Conservation (phyloP, 2,797 vertebrate species). For the Jordanella pulchra region DNA sequence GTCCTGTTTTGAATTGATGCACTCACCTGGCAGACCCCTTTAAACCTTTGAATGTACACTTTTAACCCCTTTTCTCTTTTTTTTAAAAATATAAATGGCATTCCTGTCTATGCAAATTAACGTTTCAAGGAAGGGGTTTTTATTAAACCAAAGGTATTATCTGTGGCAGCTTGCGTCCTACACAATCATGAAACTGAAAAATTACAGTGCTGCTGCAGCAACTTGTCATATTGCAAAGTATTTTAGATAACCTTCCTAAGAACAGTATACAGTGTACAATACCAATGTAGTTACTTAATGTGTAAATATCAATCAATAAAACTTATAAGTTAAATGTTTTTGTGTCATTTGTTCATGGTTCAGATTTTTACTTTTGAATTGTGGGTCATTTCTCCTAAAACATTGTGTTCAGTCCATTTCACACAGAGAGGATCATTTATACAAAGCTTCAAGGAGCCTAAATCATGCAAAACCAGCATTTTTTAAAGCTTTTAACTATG, state of each 20-base stretch:
- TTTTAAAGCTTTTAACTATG: too few species aligned
- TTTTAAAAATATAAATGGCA: constrained; percentile 23
- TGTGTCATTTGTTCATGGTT: constrained; percentile 3
- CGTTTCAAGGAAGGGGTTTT: constrained; percentile 54
- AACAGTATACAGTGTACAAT: constrained; percentile 66
- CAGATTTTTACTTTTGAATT: not conserved
- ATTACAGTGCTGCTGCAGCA: constrained; percentile 63
- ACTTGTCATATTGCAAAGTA: constrained; percentile 72
- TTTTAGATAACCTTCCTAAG: constrained; percentile 65
- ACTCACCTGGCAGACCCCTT: constrained; percentile 36
- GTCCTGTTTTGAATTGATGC: constrained; percentile 39
- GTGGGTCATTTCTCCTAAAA: not conserved
- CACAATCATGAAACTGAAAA: constrained; percentile 75
- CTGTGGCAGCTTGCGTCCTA: constrained; percentile 79
- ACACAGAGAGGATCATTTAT: not conserved
- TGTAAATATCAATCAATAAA: constrained; percentile 78
- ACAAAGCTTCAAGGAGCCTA: not conserved
- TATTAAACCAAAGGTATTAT: constrained; percentile 76
- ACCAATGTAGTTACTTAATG: constrained; percentile 64
- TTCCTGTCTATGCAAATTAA: constrained; percentile 68
- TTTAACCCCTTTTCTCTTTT: constrained; percentile 7
- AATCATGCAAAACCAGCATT: too few species aligned
- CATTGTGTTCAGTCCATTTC: not conserved
- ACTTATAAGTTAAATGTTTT: constrained; percentile 34
- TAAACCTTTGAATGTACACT: constrained; percentile 58